Base-by-base conservation (phyloP, 1,140 invertebrate genomes). In the Aricia agestis region DNA sequence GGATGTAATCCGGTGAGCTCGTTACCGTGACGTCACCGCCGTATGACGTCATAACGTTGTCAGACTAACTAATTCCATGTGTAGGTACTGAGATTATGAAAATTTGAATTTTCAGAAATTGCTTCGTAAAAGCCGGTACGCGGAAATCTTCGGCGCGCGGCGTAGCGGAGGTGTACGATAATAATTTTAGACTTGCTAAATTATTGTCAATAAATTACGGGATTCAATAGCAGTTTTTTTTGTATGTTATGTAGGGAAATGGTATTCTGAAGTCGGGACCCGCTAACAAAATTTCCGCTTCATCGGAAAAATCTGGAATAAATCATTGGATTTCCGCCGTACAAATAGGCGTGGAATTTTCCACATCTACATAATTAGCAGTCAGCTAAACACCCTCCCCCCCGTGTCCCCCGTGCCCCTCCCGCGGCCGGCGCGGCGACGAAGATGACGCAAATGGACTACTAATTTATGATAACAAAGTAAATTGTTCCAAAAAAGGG, bases 391-490 rank as follows among this genome's bases (percentile, higher is more conserved):
- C 45, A 10, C 36, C 36, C 2, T 52, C 45, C 45, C 45, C 45
- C 45, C 45, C 36, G 2, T 4, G 5, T 5, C 36, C 36, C 36
- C 36, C 0, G 2, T 36, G 6, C 36, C 36, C 36, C 36, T 9
- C 36, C 36, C 2, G 36, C 1, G 0, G 6, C 36, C 45, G 13
- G 13, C 45, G 45, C 4, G 13, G 45, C 45, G 45, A 52, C 45
- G 45, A 52, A 15, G 45, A 52, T 52, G 45, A 52, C 45, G 45
- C 45, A 52, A 52, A 52, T 52, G 45, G 45, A 52, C 45, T 52
- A 52, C 45, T 52, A 52, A 52, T 52, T 52, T 52, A 52, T 52
- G 45, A 52, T 52, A 52, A 52, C 45, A 52, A 52, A 52, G 45
- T 52, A 52, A 52, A 52, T 52, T 52, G 45, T 15, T 52, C 45